Conservation (phyloP, 1,140 invertebrate genomes). For the Hormaphis cornu region DNA sequence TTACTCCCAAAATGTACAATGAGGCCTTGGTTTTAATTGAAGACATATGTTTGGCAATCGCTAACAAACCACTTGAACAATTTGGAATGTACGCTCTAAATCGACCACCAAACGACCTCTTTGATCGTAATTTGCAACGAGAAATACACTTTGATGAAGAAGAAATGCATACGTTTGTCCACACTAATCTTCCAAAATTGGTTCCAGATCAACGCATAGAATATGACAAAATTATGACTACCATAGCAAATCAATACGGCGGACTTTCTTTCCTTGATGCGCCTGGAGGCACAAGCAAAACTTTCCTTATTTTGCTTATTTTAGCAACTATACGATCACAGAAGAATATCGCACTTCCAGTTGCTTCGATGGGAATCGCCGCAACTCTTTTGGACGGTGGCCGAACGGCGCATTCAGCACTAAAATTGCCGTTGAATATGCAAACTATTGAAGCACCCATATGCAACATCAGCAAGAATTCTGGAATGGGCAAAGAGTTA, state of each 20-base stretch:
- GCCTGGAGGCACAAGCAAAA: slow-evolving; percentile 39
- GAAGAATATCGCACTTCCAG: neutral
- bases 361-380: slow-evolving; percentile 37
- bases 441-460: slow-evolving; percentile 29
- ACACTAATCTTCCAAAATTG: neutral
- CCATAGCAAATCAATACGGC: slow-evolving; percentile 32
- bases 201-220: neutral
- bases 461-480: slow-evolving; percentile 38
- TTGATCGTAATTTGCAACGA: slow-evolving; percentile 41
- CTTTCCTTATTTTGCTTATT: slow-evolving; percentile 41
- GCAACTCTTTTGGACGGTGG: slow-evolving; percentile 39
- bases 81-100: slow-evolving; percentile 43
- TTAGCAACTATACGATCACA: slow-evolving; percentile 41
- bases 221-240: neutral
- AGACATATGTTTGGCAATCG: slow-evolving; percentile 40
- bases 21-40: slow-evolving; percentile 42
- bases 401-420: slow-evolving; percentile 41
- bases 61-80: slow-evolving; percentile 38
- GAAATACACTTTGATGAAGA: slow-evolving; percentile 42
- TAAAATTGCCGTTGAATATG: slow-evolving; percentile 41
- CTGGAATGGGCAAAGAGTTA: slow-evolving; percentile 7
- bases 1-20: slow-evolving; percentile 40
- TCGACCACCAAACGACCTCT: slow-evolving; percentile 44
- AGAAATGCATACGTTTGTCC: slow-evolving; percentile 32
- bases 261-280: slow-evolving; percentile 40